Evolutionary conservation across 2,113 vertebrate genomes (phyloP).

Genomic region (Sinocyclocheilus anshuiensis): DNA sequence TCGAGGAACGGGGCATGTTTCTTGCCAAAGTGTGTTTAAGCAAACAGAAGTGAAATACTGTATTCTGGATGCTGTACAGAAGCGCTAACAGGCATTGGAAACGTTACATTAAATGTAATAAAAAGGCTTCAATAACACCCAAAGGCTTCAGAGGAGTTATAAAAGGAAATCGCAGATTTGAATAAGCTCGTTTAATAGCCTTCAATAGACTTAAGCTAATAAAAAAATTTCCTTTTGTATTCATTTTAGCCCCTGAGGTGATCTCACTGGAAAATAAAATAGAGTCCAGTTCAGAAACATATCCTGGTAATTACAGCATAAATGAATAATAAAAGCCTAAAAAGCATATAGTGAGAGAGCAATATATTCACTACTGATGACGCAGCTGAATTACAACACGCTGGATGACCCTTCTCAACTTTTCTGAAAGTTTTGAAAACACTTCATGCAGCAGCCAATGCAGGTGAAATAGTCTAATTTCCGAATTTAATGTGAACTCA

Average conservation of each 20-base stretch:
- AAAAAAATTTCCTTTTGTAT: constrained; percentile 32
- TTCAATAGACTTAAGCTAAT: constrained; percentile 30
- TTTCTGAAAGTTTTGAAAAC: not conserved
- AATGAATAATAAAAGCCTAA: constrained; percentile 9
- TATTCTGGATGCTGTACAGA: not conserved
- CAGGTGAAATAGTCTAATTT: not conserved
- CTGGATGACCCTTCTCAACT: not conserved
- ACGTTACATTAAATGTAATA: not conserved
- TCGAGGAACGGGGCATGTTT: not conserved
- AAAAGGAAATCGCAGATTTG: constrained; percentile 6
- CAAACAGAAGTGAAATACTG: constrained; percentile 5
- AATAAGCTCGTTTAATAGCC: constrained; percentile 12
- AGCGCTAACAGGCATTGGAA: not conserved
- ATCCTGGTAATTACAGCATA: not conserved
- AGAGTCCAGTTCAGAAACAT: constrained; percentile 2
- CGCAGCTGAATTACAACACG: not conserved
- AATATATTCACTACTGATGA: not conserved
- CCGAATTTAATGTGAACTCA: no score
- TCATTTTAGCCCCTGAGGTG: constrained; percentile 12
- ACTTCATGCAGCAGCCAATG: not conserved
- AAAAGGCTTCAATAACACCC: constrained; percentile 26
- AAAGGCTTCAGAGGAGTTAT: constrained; percentile 2
- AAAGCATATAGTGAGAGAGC: not conserved
- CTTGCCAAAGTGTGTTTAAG: constrained; percentile 14
- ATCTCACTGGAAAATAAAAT: constrained; percentile 3